Percentiles rank a stretch among this genome's conserved stretches.
phyloP scores from a whole-genome alignment of 2,113 vertebrate species.

The Ornithorhynchus anatinus region DNA sequence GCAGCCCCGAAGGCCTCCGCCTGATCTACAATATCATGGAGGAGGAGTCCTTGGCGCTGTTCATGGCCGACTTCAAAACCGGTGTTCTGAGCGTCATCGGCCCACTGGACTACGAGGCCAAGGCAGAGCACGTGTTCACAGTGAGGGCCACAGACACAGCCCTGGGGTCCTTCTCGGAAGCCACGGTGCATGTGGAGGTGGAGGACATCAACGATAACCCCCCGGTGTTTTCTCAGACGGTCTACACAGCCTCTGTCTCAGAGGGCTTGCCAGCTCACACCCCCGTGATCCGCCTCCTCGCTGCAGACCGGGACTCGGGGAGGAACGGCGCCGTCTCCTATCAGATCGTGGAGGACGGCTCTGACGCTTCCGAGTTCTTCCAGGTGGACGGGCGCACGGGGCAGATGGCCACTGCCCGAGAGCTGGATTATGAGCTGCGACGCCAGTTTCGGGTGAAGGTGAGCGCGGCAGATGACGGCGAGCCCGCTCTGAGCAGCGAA shows the following conservation, averaged over 20 bases:
- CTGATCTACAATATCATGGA: slow-evolving; percentile 94
- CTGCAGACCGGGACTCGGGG: slow-evolving; percentile 86
- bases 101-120: slow-evolving; percentile 88
- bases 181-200: slow-evolving; percentile 87
- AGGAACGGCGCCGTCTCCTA: slow-evolving; percentile 84
- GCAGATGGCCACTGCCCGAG: slow-evolving; percentile 79
- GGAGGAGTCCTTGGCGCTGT: slow-evolving; percentile 82
- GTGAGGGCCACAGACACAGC: slow-evolving; percentile 91
- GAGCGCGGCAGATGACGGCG: slow-evolving; percentile 82
- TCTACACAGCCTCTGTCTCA: slow-evolving; percentile 70
- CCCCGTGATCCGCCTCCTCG: slow-evolving; percentile 81
- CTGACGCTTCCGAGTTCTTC: slow-evolving; percentile 80
- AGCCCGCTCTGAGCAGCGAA: slow-evolving; percentile 80
- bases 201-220: slow-evolving; percentile 93
- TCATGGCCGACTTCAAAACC: slow-evolving; percentile 92
- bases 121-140: slow-evolving; percentile 80
- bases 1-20: slow-evolving; percentile 91
- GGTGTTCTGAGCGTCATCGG: slow-evolving; percentile 86
- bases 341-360: slow-evolving; percentile 78
- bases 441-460: slow-evolving; percentile 84
- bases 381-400: slow-evolving; percentile 81
- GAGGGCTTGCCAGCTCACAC: slow-evolving; percentile 85
- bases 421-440: slow-evolving; percentile 85
- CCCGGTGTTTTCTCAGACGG: slow-evolving; percentile 80
- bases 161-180: slow-evolving; percentile 87